Percentiles rank a stretch among this genome's conserved stretches.
These are phyloP conservation scores for Cryptophagus acutangulus DNA, from an alignment of 2,888 invertebrate genomes.

Conservation along the genomic window DNA sequence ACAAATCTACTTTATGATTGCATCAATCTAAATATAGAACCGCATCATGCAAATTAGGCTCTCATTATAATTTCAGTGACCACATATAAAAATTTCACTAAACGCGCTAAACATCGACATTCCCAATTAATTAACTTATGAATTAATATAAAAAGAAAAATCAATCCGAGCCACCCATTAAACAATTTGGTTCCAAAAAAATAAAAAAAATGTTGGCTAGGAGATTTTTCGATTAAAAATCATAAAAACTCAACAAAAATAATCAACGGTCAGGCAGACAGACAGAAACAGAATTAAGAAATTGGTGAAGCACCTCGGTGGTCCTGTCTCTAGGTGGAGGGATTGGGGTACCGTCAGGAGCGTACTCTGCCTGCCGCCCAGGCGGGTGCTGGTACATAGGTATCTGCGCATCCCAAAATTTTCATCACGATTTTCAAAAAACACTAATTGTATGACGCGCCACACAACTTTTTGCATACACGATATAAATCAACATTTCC, in stretches of 20 bases:
- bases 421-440: constrained; percentile 9
- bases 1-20: no score
- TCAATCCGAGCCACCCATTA: constrained; percentile 24
- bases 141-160: constrained; percentile 19
- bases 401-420: constrained; percentile 53
- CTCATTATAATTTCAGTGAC: no score
- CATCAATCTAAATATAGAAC: no score
- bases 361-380: constrained; percentile 50
- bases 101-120: constrained; percentile 34
- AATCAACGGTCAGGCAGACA: constrained; percentile 31
- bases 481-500: not conserved
- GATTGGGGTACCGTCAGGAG: constrained; percentile 48
- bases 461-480: constrained; percentile 14
- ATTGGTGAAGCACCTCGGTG: constrained; percentile 47
- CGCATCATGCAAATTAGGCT: no score
- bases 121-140: no score
- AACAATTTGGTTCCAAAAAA: not conserved
- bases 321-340: constrained; percentile 49
- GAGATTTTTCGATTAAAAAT: constrained; percentile 6
- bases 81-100: no score
- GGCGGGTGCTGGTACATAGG: constrained; percentile 60
- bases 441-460: constrained; percentile 8
- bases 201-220: not conserved
- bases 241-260: constrained; percentile 20
- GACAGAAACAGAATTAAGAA: constrained; percentile 64